Evolutionary conservation across 2,113 vertebrate genomes (phyloP), one percentile per base, ranked within the genome.

Genomic region (Xyrauchen texanus): DNA sequence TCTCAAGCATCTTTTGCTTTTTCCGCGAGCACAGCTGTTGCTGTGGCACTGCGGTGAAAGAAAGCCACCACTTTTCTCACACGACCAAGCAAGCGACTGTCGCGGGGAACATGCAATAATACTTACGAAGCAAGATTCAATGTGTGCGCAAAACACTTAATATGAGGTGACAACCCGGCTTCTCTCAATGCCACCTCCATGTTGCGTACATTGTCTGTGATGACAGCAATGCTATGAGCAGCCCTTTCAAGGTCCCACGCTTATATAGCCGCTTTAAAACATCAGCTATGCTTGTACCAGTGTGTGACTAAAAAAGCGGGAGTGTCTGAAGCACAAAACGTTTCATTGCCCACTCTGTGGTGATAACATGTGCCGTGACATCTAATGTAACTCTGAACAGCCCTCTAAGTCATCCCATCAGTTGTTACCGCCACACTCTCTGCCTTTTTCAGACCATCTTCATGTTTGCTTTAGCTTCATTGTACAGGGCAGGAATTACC

Each of bases 371-470:
- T 7, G 58, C 66, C 1, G 58, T 76, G 49, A 70, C 21, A n/a
- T 55, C 58, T 76, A 21, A 76, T 62, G 8, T 70, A 81, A 49
- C 47, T 81, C 51, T 65, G 80, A n/a, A 16, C 15, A 63, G 49
- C 63, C 42, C 8, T 34, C 8, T 42, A 75, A 53, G 55, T 63
- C 63, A 69, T 73, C 44, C 81, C 21, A n/a, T 78, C 45, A 42
- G 71, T 55, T 45, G 71, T 76, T 66, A 76, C 62, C 0, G 46
- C 57, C 8, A 81, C 11, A 15, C 15, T 64, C 5, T 46, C 69
- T 55, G 53, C n/a, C 9, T 75, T n/a, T 79, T 49, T 74, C 44
- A 76, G 12, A 64, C 7, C 4, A 1, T 76, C 8, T 2, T n/a
- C 13, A 69, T 42, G 0, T 81, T 76, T 69, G 57, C 61, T 57